Evolutionary conservation across 2,888 invertebrate genomes (phyloP).

Genomic region (Agrochola circellaris): DNA sequence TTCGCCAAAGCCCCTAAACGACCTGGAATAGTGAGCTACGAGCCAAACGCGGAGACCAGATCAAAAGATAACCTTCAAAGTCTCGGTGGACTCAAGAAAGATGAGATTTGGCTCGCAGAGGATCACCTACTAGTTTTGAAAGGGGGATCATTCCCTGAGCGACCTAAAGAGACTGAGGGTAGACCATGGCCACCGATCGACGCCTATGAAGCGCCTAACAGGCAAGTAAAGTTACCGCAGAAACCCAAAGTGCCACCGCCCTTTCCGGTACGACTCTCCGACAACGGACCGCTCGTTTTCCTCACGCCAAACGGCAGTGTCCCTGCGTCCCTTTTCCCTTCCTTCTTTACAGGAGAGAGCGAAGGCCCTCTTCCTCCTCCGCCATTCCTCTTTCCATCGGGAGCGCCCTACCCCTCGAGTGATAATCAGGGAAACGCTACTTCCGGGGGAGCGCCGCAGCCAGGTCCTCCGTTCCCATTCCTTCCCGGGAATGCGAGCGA

Average conservation of each 20-base stretch:
- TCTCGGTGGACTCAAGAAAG: constrained; percentile 95
- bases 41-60: constrained; percentile 94
- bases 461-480: constrained; percentile 92
- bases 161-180: constrained; percentile 84
- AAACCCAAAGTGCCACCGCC: constrained; percentile 97
- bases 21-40: constrained; percentile 96
- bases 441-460: constrained; percentile 92
- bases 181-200: constrained; percentile 95
- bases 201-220: constrained; percentile 94
- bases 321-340: constrained; percentile 93
- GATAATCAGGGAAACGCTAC: constrained; percentile 92
- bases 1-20: constrained; percentile 93
- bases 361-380: constrained; percentile 88
- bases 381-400: constrained; percentile 91
- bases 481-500: constrained; percentile 91
- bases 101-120: constrained; percentile 97
- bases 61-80: constrained; percentile 95
- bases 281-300: constrained; percentile 96
- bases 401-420: constrained; percentile 90
- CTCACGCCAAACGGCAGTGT: constrained; percentile 95
- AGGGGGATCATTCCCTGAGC: constrained; percentile 93
- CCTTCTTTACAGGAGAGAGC: constrained; percentile 92
- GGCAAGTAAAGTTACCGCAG: constrained; percentile 96
- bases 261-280: constrained; percentile 97
- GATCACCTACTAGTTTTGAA: constrained; percentile 96